Percentiles rank a stretch among this genome's conserved stretches.
phyloP scores from a whole-genome alignment of 1,140 invertebrate genomes.

The Sarcophaga peregrina region DNA sequence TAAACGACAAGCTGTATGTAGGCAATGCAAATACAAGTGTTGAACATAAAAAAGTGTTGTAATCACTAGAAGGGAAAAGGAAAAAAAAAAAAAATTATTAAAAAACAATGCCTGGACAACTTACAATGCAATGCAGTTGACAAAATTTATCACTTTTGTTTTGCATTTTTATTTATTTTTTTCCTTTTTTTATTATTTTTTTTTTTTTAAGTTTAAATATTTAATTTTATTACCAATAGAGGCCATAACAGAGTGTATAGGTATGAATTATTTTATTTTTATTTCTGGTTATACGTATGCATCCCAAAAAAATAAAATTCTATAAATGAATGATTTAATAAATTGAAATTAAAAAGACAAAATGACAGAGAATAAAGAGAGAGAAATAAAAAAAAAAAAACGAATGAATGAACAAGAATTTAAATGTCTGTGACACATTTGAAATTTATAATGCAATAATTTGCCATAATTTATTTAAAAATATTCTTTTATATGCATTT shows the following conservation, averaged over 20 bases:
- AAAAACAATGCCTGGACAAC: not conserved
- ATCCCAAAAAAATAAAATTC: not conserved
- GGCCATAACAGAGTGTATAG: not conserved
- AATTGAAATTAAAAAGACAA: no score
- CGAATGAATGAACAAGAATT: not conserved
- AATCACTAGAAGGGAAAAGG: no score
- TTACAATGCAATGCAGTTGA: conserved; percentile 15
- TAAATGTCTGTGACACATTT: not conserved
- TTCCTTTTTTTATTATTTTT: no score
- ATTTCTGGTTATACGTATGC: not conserved
- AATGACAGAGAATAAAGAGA: no score
- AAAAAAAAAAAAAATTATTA: not conserved
- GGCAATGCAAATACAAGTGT: conserved; percentile 1
- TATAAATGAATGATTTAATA: no score
- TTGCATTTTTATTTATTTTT: not conserved
- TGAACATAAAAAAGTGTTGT: not conserved
- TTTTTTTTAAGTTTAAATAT: not conserved
- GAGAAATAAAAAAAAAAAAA: no score
- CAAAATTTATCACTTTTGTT: conserved; percentile 6
- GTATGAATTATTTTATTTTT: not conserved
- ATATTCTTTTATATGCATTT: no score
- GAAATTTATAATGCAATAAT: not conserved
- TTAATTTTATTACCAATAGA: conserved; percentile 8
- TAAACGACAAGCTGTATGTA: not conserved
- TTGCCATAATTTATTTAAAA: not conserved